Evolutionary conservation across 2,888 invertebrate genomes (phyloP).

Genomic region (Saturnia pavonia): DNA sequence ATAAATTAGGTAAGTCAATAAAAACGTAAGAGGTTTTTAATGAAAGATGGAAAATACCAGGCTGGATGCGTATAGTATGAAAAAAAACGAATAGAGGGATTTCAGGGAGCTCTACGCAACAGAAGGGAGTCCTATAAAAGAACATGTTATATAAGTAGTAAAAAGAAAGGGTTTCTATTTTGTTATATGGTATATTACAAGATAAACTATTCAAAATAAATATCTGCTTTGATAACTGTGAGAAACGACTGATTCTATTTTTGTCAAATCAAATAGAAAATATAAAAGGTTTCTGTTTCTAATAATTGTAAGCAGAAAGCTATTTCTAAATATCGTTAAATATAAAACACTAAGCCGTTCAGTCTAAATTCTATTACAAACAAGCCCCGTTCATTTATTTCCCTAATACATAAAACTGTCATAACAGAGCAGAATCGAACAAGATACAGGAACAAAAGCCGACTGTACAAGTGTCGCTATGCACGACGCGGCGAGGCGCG

Average conservation of each 20-base stretch:
- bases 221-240: too few species aligned
- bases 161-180: too few species aligned
- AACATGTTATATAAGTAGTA: too few species aligned
- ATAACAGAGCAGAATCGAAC: conserved; percentile 13
- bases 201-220: too few species aligned
- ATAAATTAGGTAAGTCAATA: background rate
- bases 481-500: background rate
- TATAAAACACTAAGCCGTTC: background rate
- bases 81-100: background rate
- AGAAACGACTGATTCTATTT: too few species aligned
- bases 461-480: background rate
- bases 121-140: background rate
- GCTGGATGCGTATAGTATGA: background rate
- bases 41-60: background rate
- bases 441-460: conserved; percentile 15
- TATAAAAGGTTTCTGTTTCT: background rate
- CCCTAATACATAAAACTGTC: conserved; percentile 11
- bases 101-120: background rate
- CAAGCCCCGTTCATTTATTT: conserved; percentile 4
- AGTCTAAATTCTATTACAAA: conserved; percentile 13
- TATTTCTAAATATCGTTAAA: background rate
- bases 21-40: background rate
- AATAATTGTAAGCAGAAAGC: background rate
- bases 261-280: background rate
- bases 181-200: too few species aligned